Evolutionary conservation across 2,113 vertebrate genomes (phyloP).

Genomic region (Engraulis encrasicolus): DNA sequence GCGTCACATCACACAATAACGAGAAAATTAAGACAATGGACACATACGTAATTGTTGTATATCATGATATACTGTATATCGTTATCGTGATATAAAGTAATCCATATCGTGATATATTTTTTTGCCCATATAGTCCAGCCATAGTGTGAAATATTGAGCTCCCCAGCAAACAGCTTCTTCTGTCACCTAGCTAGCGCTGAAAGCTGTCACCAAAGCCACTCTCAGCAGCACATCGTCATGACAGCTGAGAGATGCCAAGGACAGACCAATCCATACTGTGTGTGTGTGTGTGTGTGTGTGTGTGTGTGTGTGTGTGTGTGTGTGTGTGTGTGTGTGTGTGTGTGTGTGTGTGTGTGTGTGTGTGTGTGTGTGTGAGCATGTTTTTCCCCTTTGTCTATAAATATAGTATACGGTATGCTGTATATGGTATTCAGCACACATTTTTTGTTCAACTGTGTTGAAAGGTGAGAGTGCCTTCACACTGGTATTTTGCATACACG

Average conservation of each 20-base stretch:
- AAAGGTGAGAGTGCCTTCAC: not conserved
- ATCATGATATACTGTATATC: too few species aligned
- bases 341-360: not conserved
- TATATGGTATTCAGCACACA: not conserved
- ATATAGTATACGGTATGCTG: slow-evolving; percentile 3
- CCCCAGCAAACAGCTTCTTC: not conserved
- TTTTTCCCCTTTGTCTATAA: too few species aligned
- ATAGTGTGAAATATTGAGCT: slow-evolving; percentile 25
- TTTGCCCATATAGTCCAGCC: too few species aligned
- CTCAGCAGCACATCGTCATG: not conserved
- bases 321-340: not conserved
- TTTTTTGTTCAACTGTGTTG: not conserved
- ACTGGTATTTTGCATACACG: not conserved
- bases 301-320: not conserved
- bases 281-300: not conserved
- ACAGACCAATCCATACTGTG: not conserved
- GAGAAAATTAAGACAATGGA: too few species aligned
- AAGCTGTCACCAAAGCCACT: not conserved
- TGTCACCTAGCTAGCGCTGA: not conserved
- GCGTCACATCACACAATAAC: too few species aligned
- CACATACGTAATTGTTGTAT: too few species aligned
- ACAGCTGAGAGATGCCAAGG: not conserved
- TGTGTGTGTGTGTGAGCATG: not conserved
- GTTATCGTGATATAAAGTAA: too few species aligned
- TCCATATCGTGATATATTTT: too few species aligned